Base-by-base conservation (phyloP, 2,888 invertebrate species). In the Nephrotoma guestfalica region DNA sequence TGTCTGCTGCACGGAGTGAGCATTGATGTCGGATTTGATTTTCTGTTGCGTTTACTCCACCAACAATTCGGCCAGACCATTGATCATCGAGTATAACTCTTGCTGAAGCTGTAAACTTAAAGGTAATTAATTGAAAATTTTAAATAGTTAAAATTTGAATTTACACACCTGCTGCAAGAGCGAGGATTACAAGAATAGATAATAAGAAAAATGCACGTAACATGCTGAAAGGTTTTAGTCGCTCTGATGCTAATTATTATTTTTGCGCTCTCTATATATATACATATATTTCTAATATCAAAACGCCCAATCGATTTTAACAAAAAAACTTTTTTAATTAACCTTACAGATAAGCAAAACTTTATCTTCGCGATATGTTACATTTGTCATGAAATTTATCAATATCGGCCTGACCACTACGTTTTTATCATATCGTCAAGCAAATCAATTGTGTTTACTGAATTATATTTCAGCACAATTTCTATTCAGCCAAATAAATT, bases 21-120 rank as follows among this genome's bases (percentile, higher is more conserved):
- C 88, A 87, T 86, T 89, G 88, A 86, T 88, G 88, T 6, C 88
- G 89, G 85, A 88, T 89, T 51, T 88, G 88, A 7, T 88, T 89
- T 40, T 43, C 83, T 6, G 85, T 51, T 0, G 89, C 89, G 41
- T 86, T 87, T 6, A 87, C 47, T 18, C 89, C 89, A 83, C 89
- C 89, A 30, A 89, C 88, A 86, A 89, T 88, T 41, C 89, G 86
- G n/a, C 86, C 86, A 41, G n/a, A 0, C 84, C 84, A 84, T 45
- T 86, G 86, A 40, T 15, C 18, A 47, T 83, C 57, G 3, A 43
- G n/a, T 15, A 83, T 30, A 18, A 30, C 3, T 7, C 43, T 85
- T 40, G 85, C 85, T 4, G 42, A 6, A 9, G 42, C 87, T 86
- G 83, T 40, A 43, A 87, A 30, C 9, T 7, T 4, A 47, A 86